Conservation (phyloP, 2,113 vertebrate species). For the Oryzias javanicus region DNA sequence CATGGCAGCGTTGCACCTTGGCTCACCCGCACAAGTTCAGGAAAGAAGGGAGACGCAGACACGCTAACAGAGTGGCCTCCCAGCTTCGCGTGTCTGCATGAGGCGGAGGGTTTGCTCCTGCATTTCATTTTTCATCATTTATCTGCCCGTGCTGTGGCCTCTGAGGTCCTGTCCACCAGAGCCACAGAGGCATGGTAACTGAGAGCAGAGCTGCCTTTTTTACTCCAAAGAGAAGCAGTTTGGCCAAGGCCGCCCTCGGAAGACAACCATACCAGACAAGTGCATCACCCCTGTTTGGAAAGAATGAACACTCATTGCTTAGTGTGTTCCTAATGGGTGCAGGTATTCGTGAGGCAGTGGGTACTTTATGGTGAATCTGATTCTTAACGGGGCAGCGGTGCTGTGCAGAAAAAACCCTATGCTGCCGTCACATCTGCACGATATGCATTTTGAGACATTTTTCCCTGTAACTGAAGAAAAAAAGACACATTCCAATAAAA, state of each 20-base stretch:
- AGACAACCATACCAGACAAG: constrained; percentile 71
- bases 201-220: constrained; percentile 59
- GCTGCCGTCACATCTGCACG: constrained; percentile 31
- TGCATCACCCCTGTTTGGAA: constrained; percentile 71
- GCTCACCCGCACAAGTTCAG: constrained; percentile 40
- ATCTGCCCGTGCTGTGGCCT: constrained; percentile 54
- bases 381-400: constrained; percentile 36
- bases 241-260: constrained; percentile 55
- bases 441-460: constrained; percentile 39
- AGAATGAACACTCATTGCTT: constrained; percentile 72
- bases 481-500: constrained; percentile 26
- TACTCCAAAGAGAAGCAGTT: constrained; percentile 19
- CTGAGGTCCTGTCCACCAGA: constrained; percentile 43
- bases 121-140: constrained; percentile 64
- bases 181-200: constrained; percentile 71
- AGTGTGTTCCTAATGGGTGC: constrained; percentile 73
- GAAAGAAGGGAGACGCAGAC: constrained; percentile 56
- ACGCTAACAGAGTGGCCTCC: constrained; percentile 58
- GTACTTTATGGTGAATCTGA: constrained; percentile 38
- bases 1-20: constrained; percentile 60
- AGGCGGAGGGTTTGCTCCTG: constrained; percentile 52
- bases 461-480: constrained; percentile 13
- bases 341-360: constrained; percentile 65
- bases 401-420: constrained; percentile 12
- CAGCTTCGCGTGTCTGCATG: not conserved